Evolutionary conservation across 2,113 vertebrate genomes (phyloP).

Genomic region (Salvelinus namaycush): DNA sequence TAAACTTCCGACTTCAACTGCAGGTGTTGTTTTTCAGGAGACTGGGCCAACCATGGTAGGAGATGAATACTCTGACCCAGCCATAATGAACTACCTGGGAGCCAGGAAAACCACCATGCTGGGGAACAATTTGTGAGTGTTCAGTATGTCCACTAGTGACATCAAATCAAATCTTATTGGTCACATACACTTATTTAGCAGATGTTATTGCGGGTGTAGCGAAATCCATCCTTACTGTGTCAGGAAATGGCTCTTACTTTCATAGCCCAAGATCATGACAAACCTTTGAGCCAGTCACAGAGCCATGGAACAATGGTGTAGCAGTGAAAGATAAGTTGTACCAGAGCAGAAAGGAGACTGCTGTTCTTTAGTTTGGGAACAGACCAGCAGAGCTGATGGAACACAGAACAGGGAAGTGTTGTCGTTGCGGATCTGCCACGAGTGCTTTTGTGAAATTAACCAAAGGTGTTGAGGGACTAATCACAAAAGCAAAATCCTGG

Average conservation of each 20-base stretch:
- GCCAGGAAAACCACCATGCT: conserved; percentile 84
- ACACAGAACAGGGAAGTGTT: conserved; percentile 61
- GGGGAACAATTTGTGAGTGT: conserved; percentile 96
- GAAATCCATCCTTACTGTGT: too few species aligned
- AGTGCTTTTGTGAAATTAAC: conserved; percentile 65
- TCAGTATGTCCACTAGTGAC: background rate
- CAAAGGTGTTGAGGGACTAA: conserved; percentile 66
- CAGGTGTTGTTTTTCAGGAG: conserved; percentile 77
- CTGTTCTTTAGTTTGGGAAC: conserved; percentile 50
- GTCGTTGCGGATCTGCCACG: conserved; percentile 62
- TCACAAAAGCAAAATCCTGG: conserved; percentile 30
- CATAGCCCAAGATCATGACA: background rate
- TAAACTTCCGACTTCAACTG: too few species aligned
- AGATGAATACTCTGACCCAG: conserved; percentile 86
- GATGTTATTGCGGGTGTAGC: background rate
- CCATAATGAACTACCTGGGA: conserved; percentile 87
- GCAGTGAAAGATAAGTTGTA: background rate
- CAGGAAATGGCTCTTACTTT: background rate
- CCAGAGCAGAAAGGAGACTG: conserved; percentile 11
- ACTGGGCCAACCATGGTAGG: conserved; percentile 93
- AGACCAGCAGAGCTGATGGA: conserved; percentile 58
- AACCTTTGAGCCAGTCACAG: background rate
- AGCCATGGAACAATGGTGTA: background rate
- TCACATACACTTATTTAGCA: too few species aligned
- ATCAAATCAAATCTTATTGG: too few species aligned